Evolutionary conservation across 2,113 vertebrate genomes (phyloP).

Genomic region (Mellivora capensis): DNA sequence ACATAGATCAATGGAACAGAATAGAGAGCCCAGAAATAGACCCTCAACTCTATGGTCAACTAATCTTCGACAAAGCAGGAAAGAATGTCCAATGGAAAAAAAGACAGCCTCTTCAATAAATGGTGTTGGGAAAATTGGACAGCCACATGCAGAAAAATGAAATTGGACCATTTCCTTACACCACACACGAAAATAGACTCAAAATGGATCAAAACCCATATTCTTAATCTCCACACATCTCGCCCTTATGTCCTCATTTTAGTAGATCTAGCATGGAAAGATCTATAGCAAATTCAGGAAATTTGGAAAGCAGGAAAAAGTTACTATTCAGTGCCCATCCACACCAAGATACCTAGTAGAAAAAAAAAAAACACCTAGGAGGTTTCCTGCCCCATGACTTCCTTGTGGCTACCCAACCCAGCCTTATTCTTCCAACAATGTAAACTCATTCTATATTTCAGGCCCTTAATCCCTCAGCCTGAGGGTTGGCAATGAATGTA

Average conservation of each 20-base stretch:
- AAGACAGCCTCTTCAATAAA: too few species aligned
- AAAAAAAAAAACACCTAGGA: too few species aligned
- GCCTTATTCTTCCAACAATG: conserved; percentile 15
- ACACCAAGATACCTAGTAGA: not conserved
- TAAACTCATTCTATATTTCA: conserved; percentile 30
- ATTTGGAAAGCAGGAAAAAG: conserved; percentile 22
- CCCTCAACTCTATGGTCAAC: too few species aligned
- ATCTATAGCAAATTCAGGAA: not conserved
- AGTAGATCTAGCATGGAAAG: not conserved
- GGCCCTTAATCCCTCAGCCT: conserved; percentile 39
- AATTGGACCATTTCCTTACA: too few species aligned
- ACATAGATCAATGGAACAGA: too few species aligned
- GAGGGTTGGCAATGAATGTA: conserved; percentile 42
- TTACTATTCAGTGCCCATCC: not conserved
- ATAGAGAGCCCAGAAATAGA: too few species aligned
- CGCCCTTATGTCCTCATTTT: conserved; percentile 19
- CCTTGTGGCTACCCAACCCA: not conserved
- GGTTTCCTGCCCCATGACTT: not conserved
- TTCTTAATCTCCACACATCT: not conserved
- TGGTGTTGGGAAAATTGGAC: too few species aligned
- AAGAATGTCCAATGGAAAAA: too few species aligned
- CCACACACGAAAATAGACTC: too few species aligned
- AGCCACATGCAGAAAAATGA: too few species aligned
- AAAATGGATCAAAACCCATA: not conserved
- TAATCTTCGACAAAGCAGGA: too few species aligned